These are phyloP conservation scores for Typhlichthys subterraneus DNA, from an alignment of 2,797 vertebrate species.

Conservation along the genomic window DNA sequence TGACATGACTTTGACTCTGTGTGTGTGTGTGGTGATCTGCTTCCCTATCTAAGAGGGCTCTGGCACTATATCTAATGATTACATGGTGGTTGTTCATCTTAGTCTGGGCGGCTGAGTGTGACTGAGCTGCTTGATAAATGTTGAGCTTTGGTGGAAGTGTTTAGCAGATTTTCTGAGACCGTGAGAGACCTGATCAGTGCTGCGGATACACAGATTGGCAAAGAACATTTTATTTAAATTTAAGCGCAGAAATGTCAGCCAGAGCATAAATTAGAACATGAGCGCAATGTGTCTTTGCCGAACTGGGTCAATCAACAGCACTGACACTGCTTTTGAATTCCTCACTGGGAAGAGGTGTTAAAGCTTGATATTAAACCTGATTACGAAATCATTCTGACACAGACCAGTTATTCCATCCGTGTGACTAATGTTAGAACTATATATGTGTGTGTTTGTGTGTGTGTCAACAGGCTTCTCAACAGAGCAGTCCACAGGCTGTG, in stretches of 20 bases:
- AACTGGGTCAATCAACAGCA: constrained; percentile 43
- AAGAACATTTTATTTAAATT: constrained; percentile 13
- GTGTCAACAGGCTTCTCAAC: constrained; percentile 87
- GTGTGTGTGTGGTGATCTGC: constrained; percentile 44
- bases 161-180: constrained; percentile 22
- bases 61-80: constrained; percentile 51
- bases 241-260: neutral
- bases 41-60: constrained; percentile 44
- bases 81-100: constrained; percentile 56
- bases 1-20: constrained; percentile 41
- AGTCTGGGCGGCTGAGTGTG: constrained; percentile 42
- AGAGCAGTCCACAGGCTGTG: constrained; percentile 93
- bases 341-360: neutral
- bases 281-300: constrained; percentile 3
- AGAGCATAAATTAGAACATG: constrained; percentile 6
- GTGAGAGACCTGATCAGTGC: constrained; percentile 47
- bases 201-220: constrained; percentile 24
- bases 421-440: constrained; percentile 12
- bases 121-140: constrained; percentile 40
- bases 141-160: constrained; percentile 53
- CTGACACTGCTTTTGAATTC: constrained; percentile 32
- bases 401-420: constrained; percentile 15
- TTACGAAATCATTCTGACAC: neutral
- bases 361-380: constrained; percentile 10
- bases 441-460: constrained; percentile 1